A percentile compares a stretch with the other conserved stretches of the same genome.
These are phyloP conservation scores for Eupithecia tripunctaria DNA, from an alignment of 2,888 invertebrate genomes.

Conservation along the genomic window DNA sequence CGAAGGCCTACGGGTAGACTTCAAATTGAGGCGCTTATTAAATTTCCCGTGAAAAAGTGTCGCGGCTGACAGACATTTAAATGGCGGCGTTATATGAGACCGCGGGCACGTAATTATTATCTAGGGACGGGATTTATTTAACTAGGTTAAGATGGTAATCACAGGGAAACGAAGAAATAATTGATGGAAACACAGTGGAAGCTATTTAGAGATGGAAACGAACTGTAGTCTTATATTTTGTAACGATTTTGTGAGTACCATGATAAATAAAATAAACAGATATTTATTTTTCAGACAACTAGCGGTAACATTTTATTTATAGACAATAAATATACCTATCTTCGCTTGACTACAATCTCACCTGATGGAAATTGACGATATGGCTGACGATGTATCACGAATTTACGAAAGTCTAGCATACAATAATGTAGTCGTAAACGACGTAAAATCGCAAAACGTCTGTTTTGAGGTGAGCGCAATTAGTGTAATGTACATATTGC, in stretches of 20 bases:
- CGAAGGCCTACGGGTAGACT: slow-evolving; percentile 43
- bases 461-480: no score
- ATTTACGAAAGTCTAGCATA: no score
- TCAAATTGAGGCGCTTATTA: slow-evolving; percentile 52
- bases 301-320: no score
- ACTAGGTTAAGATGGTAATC: slow-evolving; percentile 12
- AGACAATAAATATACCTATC: no score
- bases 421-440: no score
- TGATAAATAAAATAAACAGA: no score
- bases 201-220: neutral
- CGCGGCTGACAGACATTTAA: slow-evolving; percentile 40
- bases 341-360: no score
- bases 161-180: neutral
- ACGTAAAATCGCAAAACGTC: no score
- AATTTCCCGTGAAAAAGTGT: slow-evolving; percentile 57
- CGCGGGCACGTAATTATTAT: slow-evolving; percentile 28
- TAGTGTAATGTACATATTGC: no score
- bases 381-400: no score
- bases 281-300: no score
- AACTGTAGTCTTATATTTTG: neutral
- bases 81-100: slow-evolving; percentile 28
- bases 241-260: neutral
- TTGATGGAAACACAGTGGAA: neutral
- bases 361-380: no score
- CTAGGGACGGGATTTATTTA: slow-evolving; percentile 13